Conservation (phyloP, 2,113 vertebrate genomes). For the Lycaon pictus region DNA sequence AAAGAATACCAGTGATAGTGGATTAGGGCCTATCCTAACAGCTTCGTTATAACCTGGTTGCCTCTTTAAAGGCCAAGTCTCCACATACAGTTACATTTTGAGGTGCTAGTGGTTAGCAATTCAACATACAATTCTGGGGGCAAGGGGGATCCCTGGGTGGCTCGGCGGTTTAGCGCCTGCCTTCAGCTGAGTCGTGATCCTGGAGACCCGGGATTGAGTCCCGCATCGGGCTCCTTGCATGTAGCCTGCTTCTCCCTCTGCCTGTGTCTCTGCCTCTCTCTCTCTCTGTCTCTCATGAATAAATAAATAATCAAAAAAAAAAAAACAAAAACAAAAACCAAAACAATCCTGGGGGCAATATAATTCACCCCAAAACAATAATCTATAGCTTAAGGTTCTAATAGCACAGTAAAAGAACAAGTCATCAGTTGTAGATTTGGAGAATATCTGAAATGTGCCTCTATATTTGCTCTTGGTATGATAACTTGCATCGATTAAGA, state of each 20-base stretch:
- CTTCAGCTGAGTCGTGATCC: too few relatives aligned
- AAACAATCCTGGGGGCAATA: neutral
- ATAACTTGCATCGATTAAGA: conserved; percentile 14
- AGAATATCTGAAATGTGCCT: neutral
- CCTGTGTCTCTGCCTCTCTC: too few relatives aligned
- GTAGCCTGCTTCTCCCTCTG: too few relatives aligned
- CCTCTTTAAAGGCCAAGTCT: neutral
- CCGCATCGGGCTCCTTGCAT: too few relatives aligned
- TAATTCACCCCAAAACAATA: neutral
- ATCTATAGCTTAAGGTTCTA: neutral
- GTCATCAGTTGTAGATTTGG: neutral
- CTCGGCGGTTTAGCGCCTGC: too few relatives aligned
- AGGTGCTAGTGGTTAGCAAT: neutral
- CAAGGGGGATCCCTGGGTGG: too few relatives aligned
- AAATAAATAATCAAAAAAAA: too few relatives aligned
- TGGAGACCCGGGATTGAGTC: too few relatives aligned
- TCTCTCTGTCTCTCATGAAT: too few relatives aligned
- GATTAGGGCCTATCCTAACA: neutral
- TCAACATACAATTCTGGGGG: neutral
- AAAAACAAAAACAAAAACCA: too few relatives aligned
- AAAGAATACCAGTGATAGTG: neutral
- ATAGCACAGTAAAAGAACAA: neutral
- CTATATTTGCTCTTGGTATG: neutral
- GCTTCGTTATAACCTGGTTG: neutral
- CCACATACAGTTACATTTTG: neutral